Base-by-base conservation (phyloP, 2,888 invertebrate genomes). In the Hyalella azteca region DNA sequence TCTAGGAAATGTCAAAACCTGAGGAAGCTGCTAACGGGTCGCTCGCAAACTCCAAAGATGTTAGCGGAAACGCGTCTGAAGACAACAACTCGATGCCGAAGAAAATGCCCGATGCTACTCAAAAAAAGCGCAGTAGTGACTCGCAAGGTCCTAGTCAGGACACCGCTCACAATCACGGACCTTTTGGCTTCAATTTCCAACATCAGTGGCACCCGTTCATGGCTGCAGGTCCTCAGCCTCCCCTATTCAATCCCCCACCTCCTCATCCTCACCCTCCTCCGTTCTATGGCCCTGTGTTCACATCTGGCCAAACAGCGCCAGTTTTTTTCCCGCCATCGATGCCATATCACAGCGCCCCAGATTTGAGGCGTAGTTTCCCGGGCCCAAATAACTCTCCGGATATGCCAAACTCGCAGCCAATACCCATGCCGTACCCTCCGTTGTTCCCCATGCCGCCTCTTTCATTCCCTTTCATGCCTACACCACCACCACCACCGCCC, bases 291-390 rank as follows among this genome's bases (percentile, higher is more conserved):
- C 29, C 66, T 19, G 66, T 66, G 5, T 66, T 66, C 26, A 66
- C 66, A n/a, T 32, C 66, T 7, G 66, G 66, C 22, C 66, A 66
- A 66, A 66, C 66, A 13, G 66, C 66, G 1, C 66, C 66, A n/a
- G 66, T 66, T 36, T 66, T 66, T 36, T 66, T 66, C 36, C 66
- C 66, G 19, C 66, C 66, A 5, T 22, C 66, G 3, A 66, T 66
- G 66, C 66, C 32, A n/a, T 66, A 36, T 36, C 66, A 66, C 66
- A 66, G 66, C 39, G 39, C 66, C 19, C 36, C 66, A 29, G 32
- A 32, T 66, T 66, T 66, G 32, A 36, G 66, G 32, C n/a, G 19
- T 11, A 66, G 26, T 36, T 54, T 54, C 54, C 54, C 22, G 7
- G 54, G 54, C 29, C 36, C 36, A 5, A 32, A 9, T 66, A 1